Conservation (phyloP, 2,888 invertebrate species). For the Charanyca ferruginea region DNA sequence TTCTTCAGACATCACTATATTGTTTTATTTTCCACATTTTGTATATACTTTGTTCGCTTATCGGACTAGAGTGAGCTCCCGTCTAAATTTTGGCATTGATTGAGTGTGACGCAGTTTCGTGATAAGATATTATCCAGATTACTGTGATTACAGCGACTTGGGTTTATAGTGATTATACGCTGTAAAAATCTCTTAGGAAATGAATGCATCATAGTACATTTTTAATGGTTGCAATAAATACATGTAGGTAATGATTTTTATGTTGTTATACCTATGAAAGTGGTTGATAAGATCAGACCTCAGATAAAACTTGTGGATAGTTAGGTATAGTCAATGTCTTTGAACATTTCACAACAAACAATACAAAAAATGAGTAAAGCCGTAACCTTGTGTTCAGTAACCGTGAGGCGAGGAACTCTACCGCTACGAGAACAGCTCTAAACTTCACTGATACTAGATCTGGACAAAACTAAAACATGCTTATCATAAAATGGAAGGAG, state of each 20-base stretch:
- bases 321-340: constrained; percentile 5
- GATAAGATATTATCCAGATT: constrained; percentile 87
- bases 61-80: constrained; percentile 77
- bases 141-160: constrained; percentile 78
- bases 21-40: constrained; percentile 75
- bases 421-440: constrained; percentile 41
- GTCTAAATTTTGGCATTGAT: constrained; percentile 86
- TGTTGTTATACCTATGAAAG: background rate
- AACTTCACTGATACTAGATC: constrained; percentile 37
- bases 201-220: constrained; percentile 10
- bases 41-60: constrained; percentile 73
- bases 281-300: too few relatives aligned
- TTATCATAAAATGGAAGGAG: constrained; percentile 18
- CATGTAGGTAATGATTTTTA: background rate
- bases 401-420: constrained; percentile 68
- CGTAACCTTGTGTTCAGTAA: constrained; percentile 73
- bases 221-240: constrained; percentile 17
- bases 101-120: constrained; percentile 82
- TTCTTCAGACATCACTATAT: constrained; percentile 80
- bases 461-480: constrained; percentile 6
- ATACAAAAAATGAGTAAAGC: constrained; percentile 41
- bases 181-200: constrained; percentile 53
- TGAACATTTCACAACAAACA: constrained; percentile 15
- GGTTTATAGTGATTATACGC: constrained; percentile 67
- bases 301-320: background rate